Percentiles rank a stretch among this genome's conserved stretches.
Evolutionary conservation across 1,140 invertebrate genomes (phyloP).

Genomic region (Phortica variegata): DNA sequence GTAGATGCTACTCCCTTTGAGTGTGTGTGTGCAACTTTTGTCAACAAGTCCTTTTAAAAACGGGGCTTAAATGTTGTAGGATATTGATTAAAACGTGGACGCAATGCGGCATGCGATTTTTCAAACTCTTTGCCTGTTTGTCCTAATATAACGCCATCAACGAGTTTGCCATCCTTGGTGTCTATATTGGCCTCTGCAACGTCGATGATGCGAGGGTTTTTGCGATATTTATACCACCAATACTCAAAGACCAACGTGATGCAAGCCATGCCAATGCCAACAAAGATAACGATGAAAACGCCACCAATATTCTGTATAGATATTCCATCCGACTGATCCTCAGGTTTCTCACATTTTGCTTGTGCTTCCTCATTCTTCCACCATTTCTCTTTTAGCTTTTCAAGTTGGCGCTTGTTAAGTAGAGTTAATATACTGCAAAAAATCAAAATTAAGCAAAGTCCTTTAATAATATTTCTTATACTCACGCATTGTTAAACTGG

Average conservation of each 20-base stretch:
- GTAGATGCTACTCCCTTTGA: too few species aligned
- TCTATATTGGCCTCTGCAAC: slow-evolving; percentile 45
- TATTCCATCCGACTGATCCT: slow-evolving; percentile 93
- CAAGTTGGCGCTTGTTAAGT: slow-evolving; percentile 87
- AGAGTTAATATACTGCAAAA: slow-evolving; percentile 81
- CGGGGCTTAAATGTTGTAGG: slow-evolving; percentile 51
- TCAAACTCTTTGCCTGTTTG: slow-evolving; percentile 47
- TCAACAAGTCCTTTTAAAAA: slow-evolving; percentile 27
- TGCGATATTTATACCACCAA: slow-evolving; percentile 85
- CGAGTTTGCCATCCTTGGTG: slow-evolving; percentile 27
- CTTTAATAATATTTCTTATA: slow-evolving; percentile 17
- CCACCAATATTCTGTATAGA: slow-evolving; percentile 97
- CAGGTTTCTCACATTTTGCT: slow-evolving; percentile 80
- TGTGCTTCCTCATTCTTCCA: slow-evolving; percentile 85
- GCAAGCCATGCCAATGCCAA: slow-evolving; percentile 88
- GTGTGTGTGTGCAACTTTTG: too few species aligned
- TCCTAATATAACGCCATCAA: slow-evolving; percentile 46
- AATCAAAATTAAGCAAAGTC: slow-evolving; percentile 42
- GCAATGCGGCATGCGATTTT: slow-evolving; percentile 44
- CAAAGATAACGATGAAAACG: slow-evolving; percentile 95
- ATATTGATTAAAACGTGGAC: slow-evolving; percentile 52
- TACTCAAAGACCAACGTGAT: slow-evolving; percentile 92
- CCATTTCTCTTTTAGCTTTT: slow-evolving; percentile 93
- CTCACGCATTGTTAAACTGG: slow-evolving; percentile 87
- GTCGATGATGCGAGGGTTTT: slow-evolving; percentile 62